Evolutionary conservation across 2,888 invertebrate genomes (phyloP).

Genomic region (Melinaea marsaeus): DNA sequence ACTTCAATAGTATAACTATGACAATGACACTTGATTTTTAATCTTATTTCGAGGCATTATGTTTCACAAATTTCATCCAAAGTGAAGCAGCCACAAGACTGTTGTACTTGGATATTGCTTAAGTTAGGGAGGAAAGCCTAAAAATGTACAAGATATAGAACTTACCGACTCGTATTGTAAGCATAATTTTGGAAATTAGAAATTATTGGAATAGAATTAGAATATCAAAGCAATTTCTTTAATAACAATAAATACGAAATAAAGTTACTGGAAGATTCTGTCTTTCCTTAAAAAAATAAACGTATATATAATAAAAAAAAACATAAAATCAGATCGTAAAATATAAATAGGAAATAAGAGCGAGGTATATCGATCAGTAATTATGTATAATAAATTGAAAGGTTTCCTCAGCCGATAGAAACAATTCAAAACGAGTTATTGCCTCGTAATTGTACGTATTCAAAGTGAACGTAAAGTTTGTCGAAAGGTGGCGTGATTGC

Average conservation of each 20-base stretch:
- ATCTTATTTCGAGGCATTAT: background rate
- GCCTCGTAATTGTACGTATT: slow-evolving; percentile 60
- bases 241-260: too few species aligned
- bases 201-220: background rate
- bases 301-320: too few species aligned
- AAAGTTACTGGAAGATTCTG: too few species aligned
- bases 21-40: background rate
- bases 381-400: slow-evolving; percentile 5
- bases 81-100: slow-evolving; percentile 26
- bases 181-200: slow-evolving; percentile 22
- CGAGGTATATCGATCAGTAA: background rate
- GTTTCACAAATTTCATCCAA: slow-evolving; percentile 15
- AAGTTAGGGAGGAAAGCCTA: slow-evolving; percentile 37
- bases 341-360: background rate
- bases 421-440: slow-evolving; percentile 57
- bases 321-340: too few species aligned
- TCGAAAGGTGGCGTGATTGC: slow-evolving; percentile 54
- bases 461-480: slow-evolving; percentile 57
- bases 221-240: too few species aligned
- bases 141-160: slow-evolving; percentile 36
- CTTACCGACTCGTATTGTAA: slow-evolving; percentile 22
- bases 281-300: too few species aligned
- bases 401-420: slow-evolving; percentile 20
- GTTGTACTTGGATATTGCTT: slow-evolving; percentile 32
- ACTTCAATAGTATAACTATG: too few species aligned